phyloP scores from a whole-genome alignment of 2,888 invertebrate genomes.

The Chironomus riparius region DNA sequence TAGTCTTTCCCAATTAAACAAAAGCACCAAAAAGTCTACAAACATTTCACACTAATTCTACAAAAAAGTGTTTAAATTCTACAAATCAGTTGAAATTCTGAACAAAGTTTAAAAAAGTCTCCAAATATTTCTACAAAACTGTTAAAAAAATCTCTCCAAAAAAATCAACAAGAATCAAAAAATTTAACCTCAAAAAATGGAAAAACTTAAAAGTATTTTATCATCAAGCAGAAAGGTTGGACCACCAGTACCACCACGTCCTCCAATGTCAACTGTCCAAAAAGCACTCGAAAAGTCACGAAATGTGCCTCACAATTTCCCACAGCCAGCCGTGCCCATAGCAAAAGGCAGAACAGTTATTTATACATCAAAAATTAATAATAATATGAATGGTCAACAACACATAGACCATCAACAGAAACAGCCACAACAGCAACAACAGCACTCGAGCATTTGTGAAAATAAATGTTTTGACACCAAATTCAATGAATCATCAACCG shows the following conservation, averaged over 20 bases:
- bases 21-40: no score
- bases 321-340: background rate
- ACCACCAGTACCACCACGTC: constrained; percentile 74
- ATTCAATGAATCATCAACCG: constrained; percentile 20
- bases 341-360: constrained; percentile 40
- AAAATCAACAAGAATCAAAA: background rate
- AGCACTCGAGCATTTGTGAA: background rate
- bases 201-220: constrained; percentile 20
- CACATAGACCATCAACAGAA: constrained; percentile 35
- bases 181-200: constrained; percentile 3
- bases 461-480: constrained; percentile 25
- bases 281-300: constrained; percentile 62
- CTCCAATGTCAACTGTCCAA: constrained; percentile 61
- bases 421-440: background rate
- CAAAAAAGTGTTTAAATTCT: no score
- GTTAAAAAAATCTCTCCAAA: no score
- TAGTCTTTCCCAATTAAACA: no score
- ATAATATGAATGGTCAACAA: constrained; percentile 34
- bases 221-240: constrained; percentile 44
- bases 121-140: background rate
- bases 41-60: no score
- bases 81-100: no score
- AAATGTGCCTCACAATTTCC: constrained; percentile 31
- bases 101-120: background rate
- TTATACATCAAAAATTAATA: constrained; percentile 40